phyloP scores from a whole-genome alignment of 2,113 vertebrate species.

The Malaclemys terrapin region DNA sequence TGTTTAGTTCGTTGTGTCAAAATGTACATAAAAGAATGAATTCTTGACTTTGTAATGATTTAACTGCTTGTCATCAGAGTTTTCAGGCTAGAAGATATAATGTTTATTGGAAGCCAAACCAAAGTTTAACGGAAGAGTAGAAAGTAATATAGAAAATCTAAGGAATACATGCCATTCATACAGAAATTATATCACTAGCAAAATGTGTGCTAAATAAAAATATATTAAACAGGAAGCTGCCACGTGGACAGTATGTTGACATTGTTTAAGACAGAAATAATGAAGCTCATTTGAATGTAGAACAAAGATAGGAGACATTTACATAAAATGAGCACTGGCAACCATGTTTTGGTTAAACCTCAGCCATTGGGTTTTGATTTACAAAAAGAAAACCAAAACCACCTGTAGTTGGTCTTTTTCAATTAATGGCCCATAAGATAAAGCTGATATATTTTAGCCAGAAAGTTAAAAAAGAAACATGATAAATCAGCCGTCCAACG shows the following conservation, averaged over 20 bases:
- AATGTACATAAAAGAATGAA: constrained; percentile 67
- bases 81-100: constrained; percentile 54
- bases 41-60: constrained; percentile 69
- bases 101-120: constrained; percentile 69
- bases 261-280: background rate
- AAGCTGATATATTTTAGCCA: background rate
- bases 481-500: background rate
- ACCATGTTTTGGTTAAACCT: constrained; percentile 62
- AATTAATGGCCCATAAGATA: constrained; percentile 71
- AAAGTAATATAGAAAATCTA: background rate
- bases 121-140: constrained; percentile 54
- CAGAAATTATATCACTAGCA: background rate
- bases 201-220: background rate
- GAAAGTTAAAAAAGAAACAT: background rate
- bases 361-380: constrained; percentile 66
- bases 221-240: background rate
- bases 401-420: constrained; percentile 70
- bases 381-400: constrained; percentile 70
- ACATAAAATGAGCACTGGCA: constrained; percentile 40
- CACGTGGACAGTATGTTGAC: background rate
- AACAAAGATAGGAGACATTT: constrained; percentile 52
- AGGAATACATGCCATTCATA: background rate
- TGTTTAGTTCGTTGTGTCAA: constrained; percentile 63
- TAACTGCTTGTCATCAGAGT: constrained; percentile 52
- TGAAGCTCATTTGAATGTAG: constrained; percentile 41